phyloP scores from a whole-genome alignment of 2,113 vertebrate genomes.

The Nymphicus hollandicus region DNA sequence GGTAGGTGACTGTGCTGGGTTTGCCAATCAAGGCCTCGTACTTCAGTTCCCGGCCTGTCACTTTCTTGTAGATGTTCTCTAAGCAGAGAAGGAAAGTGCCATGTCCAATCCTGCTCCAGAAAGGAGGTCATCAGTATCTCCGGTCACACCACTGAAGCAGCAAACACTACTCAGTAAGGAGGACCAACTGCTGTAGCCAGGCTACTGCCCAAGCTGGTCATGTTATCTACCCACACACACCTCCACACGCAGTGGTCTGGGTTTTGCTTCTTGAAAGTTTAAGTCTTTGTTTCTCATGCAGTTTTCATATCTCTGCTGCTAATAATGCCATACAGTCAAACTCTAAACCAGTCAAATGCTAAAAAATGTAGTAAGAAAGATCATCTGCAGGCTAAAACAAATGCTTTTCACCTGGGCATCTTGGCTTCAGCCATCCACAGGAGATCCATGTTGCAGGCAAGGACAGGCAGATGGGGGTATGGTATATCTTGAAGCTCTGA shows the following conservation, averaged over 20 bases:
- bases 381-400: background rate
- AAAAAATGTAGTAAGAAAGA: background rate
- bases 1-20: constrained; percentile 91
- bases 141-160: constrained; percentile 29
- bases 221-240: background rate
- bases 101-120: constrained; percentile 86
- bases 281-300: background rate
- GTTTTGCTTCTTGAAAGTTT: background rate
- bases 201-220: background rate
- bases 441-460: constrained; percentile 97
- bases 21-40: constrained; percentile 92
- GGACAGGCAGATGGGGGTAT: constrained; percentile 90
- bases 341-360: background rate
- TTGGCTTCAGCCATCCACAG: constrained; percentile 98
- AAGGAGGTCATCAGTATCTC: background rate
- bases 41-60: constrained; percentile 87
- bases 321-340: background rate
- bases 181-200: background rate
- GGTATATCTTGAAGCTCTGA: constrained; percentile 59
- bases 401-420: constrained; percentile 85
- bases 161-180: background rate
- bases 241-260: background rate
- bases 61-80: constrained; percentile 90
- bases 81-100: constrained; percentile 92
- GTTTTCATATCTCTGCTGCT: background rate